phyloP scores from a whole-genome alignment of 2,888 invertebrate genomes.

The Nipponacmea schrenckii region DNA sequence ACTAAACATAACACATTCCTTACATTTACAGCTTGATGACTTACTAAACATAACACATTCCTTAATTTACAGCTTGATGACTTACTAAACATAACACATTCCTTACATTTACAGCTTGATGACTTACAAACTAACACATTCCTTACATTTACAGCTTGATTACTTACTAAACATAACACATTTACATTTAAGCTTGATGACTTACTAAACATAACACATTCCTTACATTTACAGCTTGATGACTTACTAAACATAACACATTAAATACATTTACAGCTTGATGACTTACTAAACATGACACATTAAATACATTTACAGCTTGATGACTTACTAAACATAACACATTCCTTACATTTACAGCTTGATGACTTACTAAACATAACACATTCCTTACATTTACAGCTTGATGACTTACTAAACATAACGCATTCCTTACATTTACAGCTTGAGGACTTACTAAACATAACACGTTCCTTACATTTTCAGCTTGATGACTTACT shows the following conservation, averaged over 20 bases:
- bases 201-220: conserved; percentile 32
- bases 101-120: too few species aligned
- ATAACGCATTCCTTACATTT: conserved; percentile 63
- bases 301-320: neutral
- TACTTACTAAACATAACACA: conserved; percentile 67
- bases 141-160: conserved; percentile 24
- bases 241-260: neutral
- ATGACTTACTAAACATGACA: neutral
- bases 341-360: too few species aligned
- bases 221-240: neutral
- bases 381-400: too few species aligned
- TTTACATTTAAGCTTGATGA: conserved; percentile 56
- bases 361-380: too few species aligned
- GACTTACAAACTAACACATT: too few species aligned
- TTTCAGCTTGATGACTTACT: neutral
- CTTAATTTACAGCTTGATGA: neutral
- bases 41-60: neutral
- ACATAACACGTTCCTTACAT: neutral
- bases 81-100: too few species aligned
- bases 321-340: too few species aligned
- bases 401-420: too few species aligned
- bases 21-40: neutral
- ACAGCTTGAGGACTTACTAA: conserved; percentile 48
- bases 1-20: too few species aligned
- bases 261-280: neutral